Base-by-base conservation (phyloP, 2,797 vertebrate genomes). In the Synaphobranchus kaupii region DNA sequence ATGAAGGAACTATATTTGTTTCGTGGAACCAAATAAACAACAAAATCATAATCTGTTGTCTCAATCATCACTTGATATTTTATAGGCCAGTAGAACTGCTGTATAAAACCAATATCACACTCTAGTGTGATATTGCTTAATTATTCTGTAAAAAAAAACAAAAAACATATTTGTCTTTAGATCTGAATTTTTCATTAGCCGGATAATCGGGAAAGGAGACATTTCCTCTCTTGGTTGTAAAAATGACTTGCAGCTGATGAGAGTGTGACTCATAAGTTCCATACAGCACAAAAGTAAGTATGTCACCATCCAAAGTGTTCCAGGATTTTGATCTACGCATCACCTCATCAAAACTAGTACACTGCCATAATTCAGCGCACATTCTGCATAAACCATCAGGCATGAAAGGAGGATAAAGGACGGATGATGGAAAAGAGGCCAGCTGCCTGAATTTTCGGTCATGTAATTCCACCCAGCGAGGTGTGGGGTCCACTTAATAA, bases 261-360 rank as follows among this genome's bases (percentile, higher is more conserved):
- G 85, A 92, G 88, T 86, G 86, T 89, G 91, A 92, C 88, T 94
- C 91, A 92, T n/a, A 91, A 86, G 71, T 93, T 94, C 92, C 92
- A 92, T 85, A 80, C 25, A 0, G 81, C 85, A 88, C 68, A 85
- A 52, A 6, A 10, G 87, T 39, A 83, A 88, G 78, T 83, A 17
- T 34, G 80, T 87, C 83, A 87, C 81, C 78, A 78, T 50, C 8
- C 68, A 78, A 89, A 47, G 4, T 1, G 15, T 28, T 90, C 84
- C 87, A 86, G 48, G 31, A 81, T 78, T 87, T 86, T 68, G 34
- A 83, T 54, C 52, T 34, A 48, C 31, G 17, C 28, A 66, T 63
- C 52, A 50, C 8, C n/a, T 71, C 17, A 54, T 10, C 54, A 68
- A 63, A 48, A 81, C 58, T 50, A 13, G 13, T 47, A 50, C 22